A percentile compares a stretch with the other conserved stretches of the same genome.
Evolutionary conservation across 64 coral and sea anemone species (phyloP).

Genomic region (Stichodactyla helianthus): DNA sequence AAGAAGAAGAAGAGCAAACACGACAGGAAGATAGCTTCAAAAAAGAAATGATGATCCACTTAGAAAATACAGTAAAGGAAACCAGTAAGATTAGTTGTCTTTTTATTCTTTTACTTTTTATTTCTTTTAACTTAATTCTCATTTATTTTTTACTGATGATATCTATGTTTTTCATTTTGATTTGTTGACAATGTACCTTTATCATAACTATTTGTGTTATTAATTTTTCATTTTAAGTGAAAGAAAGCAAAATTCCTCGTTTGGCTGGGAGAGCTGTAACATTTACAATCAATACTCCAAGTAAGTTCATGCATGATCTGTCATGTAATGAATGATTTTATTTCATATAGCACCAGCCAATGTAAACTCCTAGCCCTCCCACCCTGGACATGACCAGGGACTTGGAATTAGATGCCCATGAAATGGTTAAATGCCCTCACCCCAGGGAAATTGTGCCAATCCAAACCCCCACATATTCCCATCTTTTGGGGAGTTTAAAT

Average conservation of each 20-base stretch:
- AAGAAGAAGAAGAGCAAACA: neutral
- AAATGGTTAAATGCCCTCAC: no score
- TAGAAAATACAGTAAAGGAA: slow-evolving; percentile 85
- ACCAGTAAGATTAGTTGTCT: slow-evolving; percentile 34
- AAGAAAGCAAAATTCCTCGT: slow-evolving; percentile 6
- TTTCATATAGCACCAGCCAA: no score
- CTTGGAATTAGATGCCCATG: no score
- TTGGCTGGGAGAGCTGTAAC: neutral
- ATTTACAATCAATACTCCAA: neutral
- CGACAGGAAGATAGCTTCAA: slow-evolving; percentile 20
- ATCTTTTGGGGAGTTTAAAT: no score
- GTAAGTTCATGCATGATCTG: neutral
- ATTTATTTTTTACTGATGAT: no score
- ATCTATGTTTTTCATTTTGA: no score
- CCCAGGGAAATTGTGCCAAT: no score
- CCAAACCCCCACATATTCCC: no score
- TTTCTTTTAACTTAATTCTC: no score
- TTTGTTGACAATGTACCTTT: neutral
- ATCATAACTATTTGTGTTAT: neutral
- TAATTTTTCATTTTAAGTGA: neutral
- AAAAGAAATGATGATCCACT: slow-evolving; percentile 52
- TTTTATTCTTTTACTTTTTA: neutral
- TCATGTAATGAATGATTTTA: no score
- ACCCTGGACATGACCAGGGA: no score
- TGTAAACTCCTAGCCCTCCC: no score